Percentiles rank a stretch among this genome's conserved stretches.
These are phyloP conservation scores for Agrochola circellaris DNA, from an alignment of 2,888 invertebrate species.

Conservation along the genomic window DNA sequence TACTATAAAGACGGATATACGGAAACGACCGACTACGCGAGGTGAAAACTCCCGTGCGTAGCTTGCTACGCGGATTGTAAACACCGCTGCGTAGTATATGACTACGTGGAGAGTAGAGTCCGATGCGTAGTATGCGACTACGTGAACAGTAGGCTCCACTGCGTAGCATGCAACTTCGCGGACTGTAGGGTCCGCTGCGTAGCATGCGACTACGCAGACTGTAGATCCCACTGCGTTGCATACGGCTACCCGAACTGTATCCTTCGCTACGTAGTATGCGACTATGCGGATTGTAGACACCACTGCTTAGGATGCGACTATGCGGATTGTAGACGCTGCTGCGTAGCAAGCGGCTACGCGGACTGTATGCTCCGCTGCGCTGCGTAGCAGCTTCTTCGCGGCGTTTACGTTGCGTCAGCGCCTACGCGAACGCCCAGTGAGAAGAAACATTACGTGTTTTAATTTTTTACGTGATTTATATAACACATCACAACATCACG, in stretches of 20 bases:
- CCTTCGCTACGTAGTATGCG: not conserved
- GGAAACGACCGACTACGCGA: not conserved
- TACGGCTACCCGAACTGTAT: not conserved
- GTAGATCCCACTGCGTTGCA: not conserved
- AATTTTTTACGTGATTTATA: not conserved
- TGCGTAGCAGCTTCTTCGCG: not conserved
- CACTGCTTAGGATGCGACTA: not conserved
- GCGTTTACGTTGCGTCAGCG: not conserved
- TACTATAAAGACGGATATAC: not conserved
- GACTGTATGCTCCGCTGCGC: not conserved
- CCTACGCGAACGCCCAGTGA: not conserved
- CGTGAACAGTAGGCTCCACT: too few species aligned
- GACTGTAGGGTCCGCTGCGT: not conserved
- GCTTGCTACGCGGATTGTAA: not conserved
- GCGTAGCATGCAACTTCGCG: not conserved
- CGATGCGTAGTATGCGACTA: not conserved
- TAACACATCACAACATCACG: not conserved
- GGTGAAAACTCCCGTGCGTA: not conserved
- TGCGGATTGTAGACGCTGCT: not conserved
- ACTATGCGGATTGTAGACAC: not conserved
- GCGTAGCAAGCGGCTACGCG: too few species aligned
- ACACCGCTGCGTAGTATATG: not conserved
- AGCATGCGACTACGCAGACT: rapidly evolving
- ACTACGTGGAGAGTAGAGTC: not conserved
- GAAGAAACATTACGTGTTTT: not conserved